Base-by-base conservation (phyloP, 2,113 vertebrate species). In the Neomonachus schauinslandi region DNA sequence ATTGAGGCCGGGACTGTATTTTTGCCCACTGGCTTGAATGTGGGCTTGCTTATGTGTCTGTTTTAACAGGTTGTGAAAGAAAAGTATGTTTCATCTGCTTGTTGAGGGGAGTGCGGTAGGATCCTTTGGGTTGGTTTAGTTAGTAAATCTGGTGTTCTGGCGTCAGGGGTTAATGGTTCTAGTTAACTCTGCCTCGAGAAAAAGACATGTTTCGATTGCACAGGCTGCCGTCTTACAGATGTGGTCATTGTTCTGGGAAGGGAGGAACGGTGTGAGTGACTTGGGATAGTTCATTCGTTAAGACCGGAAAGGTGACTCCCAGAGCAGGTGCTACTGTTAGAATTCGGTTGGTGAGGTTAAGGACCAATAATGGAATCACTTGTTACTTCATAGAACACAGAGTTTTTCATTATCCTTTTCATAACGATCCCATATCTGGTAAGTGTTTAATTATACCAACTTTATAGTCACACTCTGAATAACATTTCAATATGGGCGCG, bases 141-240 rank as follows among this genome's bases (percentile, higher is more conserved):
- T 74, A 67, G 69, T 91, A 55, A 87, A 71, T 82, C 59, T 82
- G 59, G 36, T 84, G 63, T 92, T 57, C 57, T 1, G 6, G 31
- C 76, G 28, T 94, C 63, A 51, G 19, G 36, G 69, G 77, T 76
- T 74, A 94, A 76, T 89, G 61, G 33, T 91, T 96, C 53, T 77
- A 59, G 61, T 96, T 95, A 92, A 36, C n/a, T 85, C 74, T 69
- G 42, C 33, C 8, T 90, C 72, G 89, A 95, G 92, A 79, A 94
- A 83, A 96, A 57, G 53, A 83, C 1, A 21, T 14, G 15, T 72
- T 89, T 97, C 65, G 67, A 4, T 81, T 36, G 5, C 7, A 13
- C 16, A 84, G 39, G 63, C 31, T 61, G 31, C 18, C 19, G 15
- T 79, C 19, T 90, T 77, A 46, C 33, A 82, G 76, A 67, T 77